Conservation (phyloP, 2,888 invertebrate species). For the Ligdia adustata region DNA sequence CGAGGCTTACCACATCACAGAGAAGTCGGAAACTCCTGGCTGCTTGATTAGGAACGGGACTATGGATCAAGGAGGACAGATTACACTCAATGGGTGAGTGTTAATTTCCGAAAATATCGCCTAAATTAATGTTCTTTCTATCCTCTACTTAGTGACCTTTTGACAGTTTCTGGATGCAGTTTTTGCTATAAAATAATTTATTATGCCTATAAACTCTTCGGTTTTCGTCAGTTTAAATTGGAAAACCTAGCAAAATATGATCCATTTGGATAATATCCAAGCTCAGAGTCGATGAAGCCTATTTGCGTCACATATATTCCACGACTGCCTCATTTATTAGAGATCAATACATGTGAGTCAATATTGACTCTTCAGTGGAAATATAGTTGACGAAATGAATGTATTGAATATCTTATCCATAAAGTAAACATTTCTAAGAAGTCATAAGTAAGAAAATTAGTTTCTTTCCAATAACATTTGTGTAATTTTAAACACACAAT, state of each 20-base stretch:
- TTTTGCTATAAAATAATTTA: neutral
- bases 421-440: no score
- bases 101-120: neutral
- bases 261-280: no score
- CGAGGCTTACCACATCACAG: constrained; percentile 69
- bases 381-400: neutral
- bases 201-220: no score
- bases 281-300: no score
- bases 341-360: neutral
- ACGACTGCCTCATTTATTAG: constrained; percentile 2
- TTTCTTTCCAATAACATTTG: no score
- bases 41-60: constrained; percentile 65
- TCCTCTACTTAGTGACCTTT: constrained; percentile 1
- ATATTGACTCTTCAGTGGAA: constrained; percentile 1
- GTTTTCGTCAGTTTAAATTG: no score
- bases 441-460: no score
- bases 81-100: constrained; percentile 62
- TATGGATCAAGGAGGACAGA: constrained; percentile 57
- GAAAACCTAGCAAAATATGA: no score
- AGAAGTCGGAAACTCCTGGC: constrained; percentile 73
- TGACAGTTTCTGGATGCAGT: neutral
- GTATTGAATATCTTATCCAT: no score
- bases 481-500: no score
- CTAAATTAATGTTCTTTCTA: constrained; percentile 7
- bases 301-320: constrained; percentile 4